phyloP scores from a whole-genome alignment of 53 echinoderm and acorn worm genomes.

The Glandiceps talaboti region DNA sequence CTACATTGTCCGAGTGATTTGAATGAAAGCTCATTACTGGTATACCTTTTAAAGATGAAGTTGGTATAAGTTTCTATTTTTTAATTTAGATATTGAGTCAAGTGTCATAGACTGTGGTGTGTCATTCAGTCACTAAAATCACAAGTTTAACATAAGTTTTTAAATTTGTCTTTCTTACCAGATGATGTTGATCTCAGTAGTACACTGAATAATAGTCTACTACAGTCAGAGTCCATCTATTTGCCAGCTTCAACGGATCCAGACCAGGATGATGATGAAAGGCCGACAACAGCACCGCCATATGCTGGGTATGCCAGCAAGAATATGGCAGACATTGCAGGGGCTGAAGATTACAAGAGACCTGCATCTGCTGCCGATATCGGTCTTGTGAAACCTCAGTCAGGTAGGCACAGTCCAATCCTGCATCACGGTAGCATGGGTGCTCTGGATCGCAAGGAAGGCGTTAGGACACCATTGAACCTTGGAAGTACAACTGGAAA shows the following conservation, averaged over 20 bases:
- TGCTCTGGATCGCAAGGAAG: not conserved
- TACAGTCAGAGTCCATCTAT: slow-evolving; percentile 48
- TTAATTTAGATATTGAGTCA: no score
- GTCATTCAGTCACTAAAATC: no score
- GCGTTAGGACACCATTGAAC: not conserved
- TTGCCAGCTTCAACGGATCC: slow-evolving; percentile 27
- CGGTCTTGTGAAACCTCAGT: not conserved
- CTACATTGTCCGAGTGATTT: no score
- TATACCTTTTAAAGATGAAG: no score
- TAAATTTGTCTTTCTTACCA: no score
- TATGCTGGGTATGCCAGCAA: slow-evolving; percentile 15
- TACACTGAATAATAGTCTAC: slow-evolving; percentile 24
- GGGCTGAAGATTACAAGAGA: slow-evolving; percentile 5
- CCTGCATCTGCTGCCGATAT: slow-evolving; percentile 1
- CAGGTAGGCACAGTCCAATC: not conserved
- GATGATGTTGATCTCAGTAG: slow-evolving; percentile 19
- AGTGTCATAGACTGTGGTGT: no score
- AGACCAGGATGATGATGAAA: slow-evolving; percentile 11
- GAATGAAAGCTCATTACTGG: no score
- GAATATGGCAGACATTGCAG: slow-evolving; percentile 10
- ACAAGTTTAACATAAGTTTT: no score
- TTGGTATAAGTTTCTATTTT: no score
- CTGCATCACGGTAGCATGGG: not conserved
- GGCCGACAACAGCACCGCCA: slow-evolving; percentile 41
- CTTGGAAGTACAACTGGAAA: not conserved